Base-by-base conservation (phyloP, 2,888 invertebrate species). In the Drosophila demipolita region DNA sequence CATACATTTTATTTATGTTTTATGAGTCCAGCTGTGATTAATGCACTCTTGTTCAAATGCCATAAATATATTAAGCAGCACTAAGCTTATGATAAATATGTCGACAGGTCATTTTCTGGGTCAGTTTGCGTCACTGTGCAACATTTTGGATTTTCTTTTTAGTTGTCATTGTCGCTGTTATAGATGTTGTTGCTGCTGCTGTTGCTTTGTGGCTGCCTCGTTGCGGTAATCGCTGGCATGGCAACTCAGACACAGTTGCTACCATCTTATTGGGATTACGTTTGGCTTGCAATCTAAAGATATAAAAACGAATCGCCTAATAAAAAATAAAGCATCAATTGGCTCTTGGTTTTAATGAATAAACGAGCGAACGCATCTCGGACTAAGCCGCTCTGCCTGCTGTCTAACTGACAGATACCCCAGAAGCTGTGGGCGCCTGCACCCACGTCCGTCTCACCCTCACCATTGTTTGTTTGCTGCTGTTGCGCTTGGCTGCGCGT, bases 191-290 rank as follows among this genome's bases (percentile, higher is more conserved):
- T 42, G 20, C 3, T 42, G 42, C 12, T 12, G 6, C n/a, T 42
- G n/a, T 15, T 23, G 45, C 45, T 45, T 23, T 58, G 36, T 66
- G 53, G 69, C 55, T 29, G 26, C 35, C 36, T 57, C 69, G 57
- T 40, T 53, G 73, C 50, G 67, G 85, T 82, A 82, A 87, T 78
- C 85, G 68, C 64, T 68, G 63, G 48, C 48, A 61, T n/a, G 69
- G 61, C 66, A 68, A 68, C 63, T 55, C 73, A 55, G 57, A 61
- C 66, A 66, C 73, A 78, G 74, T 78, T 71, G 78, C 59, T 59
- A 76, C 57, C 77, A 77, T 84, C 79, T 87, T 89, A 87, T 82
- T 73, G 73, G 89, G 89, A 84, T 89, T 84, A 89, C 62, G 66
- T 79, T 75, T 76, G 77, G 49, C 60, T 75, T 82, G 87, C 88